Evolutionary conservation across 2,888 invertebrate species (phyloP).

Genomic region (Athripsodes cinereus): DNA sequence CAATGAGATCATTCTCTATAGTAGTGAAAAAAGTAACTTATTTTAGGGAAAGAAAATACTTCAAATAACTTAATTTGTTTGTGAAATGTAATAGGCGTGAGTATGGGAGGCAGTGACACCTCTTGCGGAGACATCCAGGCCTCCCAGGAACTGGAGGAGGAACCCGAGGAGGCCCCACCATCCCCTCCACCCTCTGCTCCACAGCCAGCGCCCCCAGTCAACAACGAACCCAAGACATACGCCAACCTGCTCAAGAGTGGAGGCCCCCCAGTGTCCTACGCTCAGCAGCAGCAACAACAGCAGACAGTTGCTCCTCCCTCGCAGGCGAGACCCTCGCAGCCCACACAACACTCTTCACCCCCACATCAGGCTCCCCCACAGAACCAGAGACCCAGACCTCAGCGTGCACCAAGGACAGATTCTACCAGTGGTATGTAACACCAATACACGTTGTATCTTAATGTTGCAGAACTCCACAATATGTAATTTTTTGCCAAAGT

Average conservation of each 20-base stretch:
- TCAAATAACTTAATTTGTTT: too few species aligned
- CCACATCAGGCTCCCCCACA: conserved; percentile 29
- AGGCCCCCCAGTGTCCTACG: conserved; percentile 15
- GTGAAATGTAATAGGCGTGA: neutral
- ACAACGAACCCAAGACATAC: conserved; percentile 75
- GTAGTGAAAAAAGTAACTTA: too few species aligned
- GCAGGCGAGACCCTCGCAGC: neutral
- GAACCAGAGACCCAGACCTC: conserved; percentile 31
- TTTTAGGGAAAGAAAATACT: too few species aligned
- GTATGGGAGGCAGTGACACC: conserved; percentile 20
- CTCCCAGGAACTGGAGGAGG: conserved; percentile 34
- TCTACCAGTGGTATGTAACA: conserved; percentile 16
- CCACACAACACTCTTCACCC: neutral
- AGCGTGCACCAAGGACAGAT: conserved; percentile 33
- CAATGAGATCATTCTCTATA: too few species aligned
- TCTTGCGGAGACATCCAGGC: conserved; percentile 32
- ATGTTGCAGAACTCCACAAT: too few species aligned
- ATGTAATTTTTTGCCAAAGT: too few species aligned
- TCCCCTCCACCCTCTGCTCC: conserved; percentile 31
- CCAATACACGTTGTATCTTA: neutral
- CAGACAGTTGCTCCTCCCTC: neutral
- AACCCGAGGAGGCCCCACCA: conserved; percentile 33
- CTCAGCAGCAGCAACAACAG: conserved; percentile 26
- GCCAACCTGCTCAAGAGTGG: conserved; percentile 76
- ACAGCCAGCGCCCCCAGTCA: conserved; percentile 30